Evolutionary conservation across 2,797 vertebrate genomes (phyloP).

Genomic region (Erpetoichthys calabaricus): DNA sequence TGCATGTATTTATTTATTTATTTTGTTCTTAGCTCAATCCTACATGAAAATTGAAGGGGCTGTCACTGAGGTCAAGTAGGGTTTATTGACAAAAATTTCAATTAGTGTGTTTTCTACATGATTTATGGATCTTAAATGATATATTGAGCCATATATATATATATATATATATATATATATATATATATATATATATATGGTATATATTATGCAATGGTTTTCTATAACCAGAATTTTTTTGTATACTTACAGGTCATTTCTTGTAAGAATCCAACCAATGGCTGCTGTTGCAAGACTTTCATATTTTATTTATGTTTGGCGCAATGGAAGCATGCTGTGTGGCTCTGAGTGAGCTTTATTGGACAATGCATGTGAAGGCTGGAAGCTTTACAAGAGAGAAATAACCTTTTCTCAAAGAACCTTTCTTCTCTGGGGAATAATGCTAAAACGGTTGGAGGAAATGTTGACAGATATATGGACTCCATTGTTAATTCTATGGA

Average conservation of each 20-base stretch:
- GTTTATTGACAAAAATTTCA: no score
- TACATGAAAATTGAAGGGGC: no score
- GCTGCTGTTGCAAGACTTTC: slow-evolving; percentile 47
- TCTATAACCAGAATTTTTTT: not conserved
- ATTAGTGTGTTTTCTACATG: no score
- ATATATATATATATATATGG: no score
- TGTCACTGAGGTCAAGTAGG: no score
- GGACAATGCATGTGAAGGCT: slow-evolving; percentile 69
- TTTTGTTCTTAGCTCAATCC: no score
- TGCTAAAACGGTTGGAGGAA: slow-evolving; percentile 73
- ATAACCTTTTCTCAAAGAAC: slow-evolving; percentile 66
- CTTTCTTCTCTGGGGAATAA: slow-evolving; percentile 54
- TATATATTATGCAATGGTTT: no score
- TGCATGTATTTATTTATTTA: no score
- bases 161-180: no score
- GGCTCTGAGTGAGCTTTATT: slow-evolving; percentile 65
- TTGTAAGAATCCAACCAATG: slow-evolving; percentile 50
- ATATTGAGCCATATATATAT: no score
- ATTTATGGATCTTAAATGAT: no score
- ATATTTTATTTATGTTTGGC: slow-evolving; percentile 41
- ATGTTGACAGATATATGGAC: slow-evolving; percentile 77
- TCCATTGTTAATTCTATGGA: slow-evolving; percentile 88
- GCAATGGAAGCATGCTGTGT: slow-evolving; percentile 56
- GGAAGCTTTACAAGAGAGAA: slow-evolving; percentile 63
- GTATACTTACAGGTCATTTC: slow-evolving; percentile 47